Evolutionary conservation across 2,113 vertebrate genomes (phyloP), one percentile per base, ranked within the genome.

Genomic region (Notarius quadriscutis): DNA sequence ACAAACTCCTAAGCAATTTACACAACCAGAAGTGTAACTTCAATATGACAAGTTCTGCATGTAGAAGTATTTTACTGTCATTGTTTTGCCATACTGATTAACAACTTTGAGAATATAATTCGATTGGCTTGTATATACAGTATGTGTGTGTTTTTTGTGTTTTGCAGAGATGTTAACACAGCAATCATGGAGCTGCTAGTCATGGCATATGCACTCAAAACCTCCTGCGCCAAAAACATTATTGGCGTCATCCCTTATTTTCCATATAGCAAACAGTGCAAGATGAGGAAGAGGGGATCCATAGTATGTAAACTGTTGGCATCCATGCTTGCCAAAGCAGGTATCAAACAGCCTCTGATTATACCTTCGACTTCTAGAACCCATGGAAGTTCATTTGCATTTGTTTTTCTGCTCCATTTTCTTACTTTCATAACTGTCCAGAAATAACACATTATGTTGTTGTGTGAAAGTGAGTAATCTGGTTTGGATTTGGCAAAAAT

Each of bases 231-330:
- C 88, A 96, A 97, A 93, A 99, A 97, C 90, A 99, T 99, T 81
- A 99, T 97, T 0, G 98, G 98, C 0, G 98, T 99, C 86, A 99
- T 99, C 88, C 98, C 98, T 0, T 99, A 99, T 92, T 99, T 99
- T 91, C 98, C 98, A 22, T 99, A 99, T 93, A 99, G 98, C 95
- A 99, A 99, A 89, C 98, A 99, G 89, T 98, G 98, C 95, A 99
- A 99, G 92, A 99, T 99, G 98, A 95, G 98, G 83, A 99, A 99
- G 94, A 94, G 98, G 22, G 98, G 98, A 58, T 99, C 98, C 1
- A 99, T 99, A 7, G 98, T 99, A 65, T 98, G 97, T 94, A 99
- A 99, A 90, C 92, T 99, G 63, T 94, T 99, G 87, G 98, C 98
- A 0, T 99, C 98, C 0, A 99, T 99, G 98, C 93, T 99, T 0